Evolutionary conservation across 1,140 invertebrate genomes (phyloP), one percentile per base, ranked within the genome.

Genomic region (Drosophila leontia): DNA sequence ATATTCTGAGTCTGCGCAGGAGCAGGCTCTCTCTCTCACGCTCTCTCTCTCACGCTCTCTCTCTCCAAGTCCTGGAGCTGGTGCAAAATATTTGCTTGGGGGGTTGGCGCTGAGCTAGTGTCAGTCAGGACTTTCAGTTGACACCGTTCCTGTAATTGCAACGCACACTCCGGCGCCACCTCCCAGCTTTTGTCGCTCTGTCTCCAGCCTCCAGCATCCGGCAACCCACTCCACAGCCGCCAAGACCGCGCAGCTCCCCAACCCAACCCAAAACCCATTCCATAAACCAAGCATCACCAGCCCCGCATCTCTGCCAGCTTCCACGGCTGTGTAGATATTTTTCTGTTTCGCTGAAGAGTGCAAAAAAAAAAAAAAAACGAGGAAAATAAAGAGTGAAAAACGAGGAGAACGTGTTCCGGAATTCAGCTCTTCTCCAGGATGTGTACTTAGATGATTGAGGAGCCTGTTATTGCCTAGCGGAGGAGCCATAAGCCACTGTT

Each of bases 91-190:
- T 72, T 74, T 72, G 70, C 68, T 74, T 59, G 83, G 77, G 71
- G 77, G 70, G 77, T 85, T 71, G 85, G 55, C 78, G 83, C 60
- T 90, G 78, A 81, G 85, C 75, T 72, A 84, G 78, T 84, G 85
- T 76, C 81, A 84, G 85, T 79, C 75, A 55, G 85, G 78, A 81
- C 53, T 67, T 85, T 78, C 67, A 75, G 81, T 81, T 88, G 85
- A 90, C 85, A 88, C 78, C 81, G 81, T 90, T 90, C 78, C 67
- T 80, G 85, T 81, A 79, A 79, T 72, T 84, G 85, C 85, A 88
- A 88, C 81, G 81, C 74, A 78, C 77, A 67, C 72, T 64, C 37
- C 76, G 50, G 41, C 60, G 61, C 50, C 53, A 70, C 75, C 70
- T 80, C 80, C 75, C 56, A 57, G 61, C 70, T 68, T 55, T 75